Percentiles rank a stretch among this genome's conserved stretches.
Conservation (phyloP, 2,888 invertebrate species). For the Acrocera orbiculus region DNA sequence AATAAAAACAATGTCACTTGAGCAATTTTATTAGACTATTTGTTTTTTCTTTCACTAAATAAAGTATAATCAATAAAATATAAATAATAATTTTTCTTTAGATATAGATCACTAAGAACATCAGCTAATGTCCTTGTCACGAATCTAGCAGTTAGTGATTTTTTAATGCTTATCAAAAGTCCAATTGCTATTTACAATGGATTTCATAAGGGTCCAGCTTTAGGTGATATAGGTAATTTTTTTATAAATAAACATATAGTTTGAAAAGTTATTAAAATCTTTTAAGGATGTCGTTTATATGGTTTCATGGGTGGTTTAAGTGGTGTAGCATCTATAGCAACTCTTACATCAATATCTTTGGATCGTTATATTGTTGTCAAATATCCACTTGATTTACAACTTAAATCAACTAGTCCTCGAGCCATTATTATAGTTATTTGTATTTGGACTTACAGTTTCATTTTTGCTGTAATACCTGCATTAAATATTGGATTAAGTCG, state of each 20-base stretch:
- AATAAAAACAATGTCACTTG: too few relatives aligned
- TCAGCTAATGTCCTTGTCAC: conserved; percentile 57
- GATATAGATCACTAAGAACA: conserved; percentile 51
- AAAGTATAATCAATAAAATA: neutral
- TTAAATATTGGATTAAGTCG: conserved; percentile 47
- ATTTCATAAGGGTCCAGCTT: conserved; percentile 49
- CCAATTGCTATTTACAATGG: conserved; percentile 61
- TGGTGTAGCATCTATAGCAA: conserved; percentile 65
- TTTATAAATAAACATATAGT: conserved; percentile 5
- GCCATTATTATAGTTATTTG: conserved; percentile 42
- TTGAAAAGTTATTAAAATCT: conserved; percentile 12
- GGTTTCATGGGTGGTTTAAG: conserved; percentile 66
- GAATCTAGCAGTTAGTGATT: conserved; percentile 59
- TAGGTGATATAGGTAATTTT: conserved; percentile 47
- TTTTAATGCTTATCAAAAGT: conserved; percentile 51
- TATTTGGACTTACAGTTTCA: conserved; percentile 56
- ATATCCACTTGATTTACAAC: conserved; percentile 51
- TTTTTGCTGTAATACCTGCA: conserved; percentile 53
- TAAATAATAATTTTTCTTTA: conserved; percentile 28
- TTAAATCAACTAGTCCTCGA: conserved; percentile 42
- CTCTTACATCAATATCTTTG: conserved; percentile 59
- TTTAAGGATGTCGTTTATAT: conserved; percentile 57
- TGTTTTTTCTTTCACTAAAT: too few relatives aligned
- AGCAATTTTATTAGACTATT: too few relatives aligned
- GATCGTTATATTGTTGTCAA: conserved; percentile 72